Percentiles rank a stretch among this genome's conserved stretches.
These are phyloP conservation scores for Caenorhabditis briggsae DNA, from an alignment of 1,140 invertebrate species.

Conservation along the genomic window DNA sequence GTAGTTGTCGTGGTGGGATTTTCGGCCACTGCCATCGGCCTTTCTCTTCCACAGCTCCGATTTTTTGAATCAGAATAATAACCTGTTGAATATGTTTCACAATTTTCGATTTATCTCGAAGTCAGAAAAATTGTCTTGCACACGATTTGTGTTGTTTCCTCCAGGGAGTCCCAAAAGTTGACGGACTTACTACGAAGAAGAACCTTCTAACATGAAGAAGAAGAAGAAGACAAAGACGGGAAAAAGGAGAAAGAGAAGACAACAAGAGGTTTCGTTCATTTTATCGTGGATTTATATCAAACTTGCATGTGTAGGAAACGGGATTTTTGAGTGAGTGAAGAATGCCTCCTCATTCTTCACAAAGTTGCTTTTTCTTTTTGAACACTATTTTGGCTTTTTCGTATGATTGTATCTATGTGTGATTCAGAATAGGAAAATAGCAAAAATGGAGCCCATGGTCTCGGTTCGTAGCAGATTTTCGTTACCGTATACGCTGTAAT, in stretches of 20 bases:
- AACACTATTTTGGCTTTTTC: slow-evolving; percentile 15
- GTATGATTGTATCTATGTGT: neutral
- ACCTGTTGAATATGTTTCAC: neutral
- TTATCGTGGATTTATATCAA: slow-evolving; percentile 52
- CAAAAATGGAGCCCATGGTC: too few relatives aligned
- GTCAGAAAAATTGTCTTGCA: slow-evolving; percentile 33
- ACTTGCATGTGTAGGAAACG: neutral
- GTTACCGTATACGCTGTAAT: too few relatives aligned
- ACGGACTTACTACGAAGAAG: slow-evolving; percentile 43
- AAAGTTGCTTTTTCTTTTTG: neutral
- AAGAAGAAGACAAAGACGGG: slow-evolving; percentile 21
- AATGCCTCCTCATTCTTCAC: neutral
- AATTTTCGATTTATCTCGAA: neutral
- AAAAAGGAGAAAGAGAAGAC: neutral
- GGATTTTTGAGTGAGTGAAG: neutral
- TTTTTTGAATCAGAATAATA: neutral
- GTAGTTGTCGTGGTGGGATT: too few relatives aligned
- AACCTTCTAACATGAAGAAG: neutral
- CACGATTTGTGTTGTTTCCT: slow-evolving; percentile 51
- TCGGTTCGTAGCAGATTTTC: too few relatives aligned
- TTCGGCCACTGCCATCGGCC: too few relatives aligned
- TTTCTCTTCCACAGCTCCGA: neutral
- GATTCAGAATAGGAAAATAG: neutral
- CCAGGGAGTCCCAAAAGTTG: slow-evolving; percentile 33
- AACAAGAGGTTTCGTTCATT: slow-evolving; percentile 31